Conservation (phyloP, 2,888 invertebrate genomes). For the Limnephilus lunatus region DNA sequence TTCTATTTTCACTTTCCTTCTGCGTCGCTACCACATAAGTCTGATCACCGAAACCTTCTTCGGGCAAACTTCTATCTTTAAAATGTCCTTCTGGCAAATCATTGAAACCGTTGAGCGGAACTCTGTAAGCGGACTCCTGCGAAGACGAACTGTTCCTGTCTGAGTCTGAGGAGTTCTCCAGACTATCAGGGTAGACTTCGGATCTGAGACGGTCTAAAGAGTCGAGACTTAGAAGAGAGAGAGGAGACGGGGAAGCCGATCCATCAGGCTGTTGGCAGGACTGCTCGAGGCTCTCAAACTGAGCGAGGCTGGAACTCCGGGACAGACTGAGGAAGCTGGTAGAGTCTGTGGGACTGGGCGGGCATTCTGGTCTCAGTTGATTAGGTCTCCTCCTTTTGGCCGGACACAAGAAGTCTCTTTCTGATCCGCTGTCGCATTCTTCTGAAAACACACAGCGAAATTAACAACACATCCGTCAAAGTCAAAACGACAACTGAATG, state of each 20-base stretch:
- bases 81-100: conserved; percentile 55
- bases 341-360: conserved; percentile 70
- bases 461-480: neutral
- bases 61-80: conserved; percentile 60
- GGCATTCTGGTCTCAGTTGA: conserved; percentile 70
- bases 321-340: conserved; percentile 80
- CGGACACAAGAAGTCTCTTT: conserved; percentile 86
- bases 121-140: conserved; percentile 62
- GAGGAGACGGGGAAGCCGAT: conserved; percentile 73
- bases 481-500: neutral
- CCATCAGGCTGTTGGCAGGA: conserved; percentile 73
- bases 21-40: conserved; percentile 50
- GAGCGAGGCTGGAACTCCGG: conserved; percentile 88
- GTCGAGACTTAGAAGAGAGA: conserved; percentile 76
- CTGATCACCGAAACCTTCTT: conserved; percentile 67
- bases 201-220: conserved; percentile 72
- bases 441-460: conserved; percentile 68
- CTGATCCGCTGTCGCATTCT: conserved; percentile 82
- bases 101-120: conserved; percentile 43
- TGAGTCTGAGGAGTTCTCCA: conserved; percentile 70
- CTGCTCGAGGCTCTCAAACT: conserved; percentile 89
- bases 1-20: conserved; percentile 50
- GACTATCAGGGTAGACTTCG: conserved; percentile 75
- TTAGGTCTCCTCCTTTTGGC: conserved; percentile 85
- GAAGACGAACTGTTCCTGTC: conserved; percentile 64